phyloP scores from a whole-genome alignment of 2,797 vertebrate species.

The Argentina silus region DNA sequence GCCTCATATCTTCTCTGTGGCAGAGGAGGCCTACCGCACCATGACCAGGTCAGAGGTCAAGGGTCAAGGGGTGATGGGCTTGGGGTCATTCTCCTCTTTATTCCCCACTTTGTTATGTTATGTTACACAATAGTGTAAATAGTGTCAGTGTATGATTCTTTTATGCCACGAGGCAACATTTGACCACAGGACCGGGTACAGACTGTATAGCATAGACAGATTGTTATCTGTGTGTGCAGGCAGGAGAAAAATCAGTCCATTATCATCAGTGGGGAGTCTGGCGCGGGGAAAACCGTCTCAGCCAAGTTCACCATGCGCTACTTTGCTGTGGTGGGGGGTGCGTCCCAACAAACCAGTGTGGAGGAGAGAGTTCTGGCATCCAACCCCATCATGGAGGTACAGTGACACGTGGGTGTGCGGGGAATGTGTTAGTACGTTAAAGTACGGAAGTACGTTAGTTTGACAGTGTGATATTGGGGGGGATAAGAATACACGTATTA shows the following conservation, averaged over 20 bases:
- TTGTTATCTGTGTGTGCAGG: conserved; percentile 53
- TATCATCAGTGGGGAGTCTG: conserved; percentile 85
- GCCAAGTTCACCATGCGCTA: conserved; percentile 84
- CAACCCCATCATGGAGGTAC: conserved; percentile 84
- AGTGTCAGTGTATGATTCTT: no score
- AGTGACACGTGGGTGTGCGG: not conserved
- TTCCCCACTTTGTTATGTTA: not conserved
- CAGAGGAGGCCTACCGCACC: conserved; percentile 81
- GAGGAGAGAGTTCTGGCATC: conserved; percentile 85
- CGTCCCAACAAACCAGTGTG: conserved; percentile 75
- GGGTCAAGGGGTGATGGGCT: not conserved
- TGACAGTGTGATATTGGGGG: not conserved
- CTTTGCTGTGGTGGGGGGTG: conserved; percentile 81
- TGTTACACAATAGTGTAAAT: not conserved
- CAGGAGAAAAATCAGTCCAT: conserved; percentile 85
- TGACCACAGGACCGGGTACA: no score
- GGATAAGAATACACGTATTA: no score
- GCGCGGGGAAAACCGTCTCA: conserved; percentile 78
- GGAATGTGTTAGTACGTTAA: not conserved
- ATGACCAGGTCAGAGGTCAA: conserved; percentile 78
- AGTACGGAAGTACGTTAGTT: not conserved
- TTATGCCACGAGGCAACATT: no score
- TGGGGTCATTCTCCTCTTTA: not conserved
- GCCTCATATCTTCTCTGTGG: conserved; percentile 85
- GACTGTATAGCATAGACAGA: not conserved